Conservation (phyloP, 1,140 invertebrate genomes). For the Apis mellifera region DNA sequence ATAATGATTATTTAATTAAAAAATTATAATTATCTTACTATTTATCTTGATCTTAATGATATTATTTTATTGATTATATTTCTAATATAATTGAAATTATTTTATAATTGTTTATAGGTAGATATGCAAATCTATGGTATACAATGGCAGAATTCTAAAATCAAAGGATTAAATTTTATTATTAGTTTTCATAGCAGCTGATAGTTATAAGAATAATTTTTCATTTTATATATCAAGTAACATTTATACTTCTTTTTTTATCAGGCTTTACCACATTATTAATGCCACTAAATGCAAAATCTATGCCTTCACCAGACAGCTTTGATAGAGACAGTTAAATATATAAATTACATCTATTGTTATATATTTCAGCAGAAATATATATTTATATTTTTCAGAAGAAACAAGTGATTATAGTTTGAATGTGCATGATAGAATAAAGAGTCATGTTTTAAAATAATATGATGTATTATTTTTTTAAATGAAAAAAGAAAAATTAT, state of each 20-base stretch:
- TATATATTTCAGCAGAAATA: conserved; percentile 39
- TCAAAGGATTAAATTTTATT: conserved; percentile 45
- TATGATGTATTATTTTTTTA: conserved; percentile 8
- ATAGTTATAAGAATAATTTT: conserved; percentile 66
- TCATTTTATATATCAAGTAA: conserved; percentile 52
- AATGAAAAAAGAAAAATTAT: not conserved
- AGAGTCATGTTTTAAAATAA: conserved; percentile 10
- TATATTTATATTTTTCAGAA: conserved; percentile 34
- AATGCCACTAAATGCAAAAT: conserved; percentile 45
- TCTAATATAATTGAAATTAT: conserved; percentile 40
- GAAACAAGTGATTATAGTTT: conserved; percentile 44
- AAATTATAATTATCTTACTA: conserved; percentile 17
- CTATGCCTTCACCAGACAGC: conserved; percentile 45
- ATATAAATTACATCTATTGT: conserved; percentile 54
- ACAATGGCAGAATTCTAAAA: conserved; percentile 61
- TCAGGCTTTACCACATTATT: conserved; percentile 25
- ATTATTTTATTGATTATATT: conserved; percentile 42
- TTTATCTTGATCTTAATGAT: conserved; percentile 35
- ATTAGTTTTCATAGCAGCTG: conserved; percentile 39
- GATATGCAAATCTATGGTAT: conserved; percentile 58
- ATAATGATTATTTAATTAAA: conserved; percentile 10
- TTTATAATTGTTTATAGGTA: conserved; percentile 43
- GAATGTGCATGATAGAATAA: conserved; percentile 24
- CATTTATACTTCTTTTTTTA: conserved; percentile 45
- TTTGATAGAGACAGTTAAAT: conserved; percentile 55